Conservation (phyloP, 30 jellyfish, hydroid and myxozoan genomes). For the Aurelia aurita region DNA sequence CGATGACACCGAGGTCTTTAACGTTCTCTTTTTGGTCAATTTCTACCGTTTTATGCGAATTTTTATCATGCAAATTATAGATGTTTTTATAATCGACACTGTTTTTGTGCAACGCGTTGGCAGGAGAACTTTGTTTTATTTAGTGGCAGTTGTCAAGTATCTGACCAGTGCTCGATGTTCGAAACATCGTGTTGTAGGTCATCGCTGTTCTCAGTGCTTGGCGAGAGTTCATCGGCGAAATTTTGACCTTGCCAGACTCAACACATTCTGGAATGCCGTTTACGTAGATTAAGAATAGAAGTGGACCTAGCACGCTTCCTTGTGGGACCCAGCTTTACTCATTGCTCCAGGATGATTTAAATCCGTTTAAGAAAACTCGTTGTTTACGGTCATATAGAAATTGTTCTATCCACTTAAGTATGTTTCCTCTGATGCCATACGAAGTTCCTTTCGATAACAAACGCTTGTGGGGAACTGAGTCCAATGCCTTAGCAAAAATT, state of each 20-base stretch:
- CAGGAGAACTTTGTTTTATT: neutral
- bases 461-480: neutral
- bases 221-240: neutral
- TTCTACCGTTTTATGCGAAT: neutral
- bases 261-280: neutral
- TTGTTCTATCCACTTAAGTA: neutral
- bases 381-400: neutral
- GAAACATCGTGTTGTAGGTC: too few relatives aligned
- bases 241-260: neutral
- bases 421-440: neutral
- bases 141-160: neutral
- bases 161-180: slow-evolving; percentile 1
- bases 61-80: too few relatives aligned
- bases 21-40: neutral
- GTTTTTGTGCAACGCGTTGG: neutral
- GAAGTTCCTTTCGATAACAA: neutral
- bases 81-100: neutral
- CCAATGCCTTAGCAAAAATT: neutral
- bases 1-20: slow-evolving; percentile 3
- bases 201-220: too few relatives aligned
- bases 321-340: neutral
- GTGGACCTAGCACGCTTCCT: too few relatives aligned
- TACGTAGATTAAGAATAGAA: neutral
- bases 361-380: neutral
- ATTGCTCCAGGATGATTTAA: neutral